Evolutionary conservation across 2,888 invertebrate genomes (phyloP).

Genomic region (Mesoligia furuncula): DNA sequence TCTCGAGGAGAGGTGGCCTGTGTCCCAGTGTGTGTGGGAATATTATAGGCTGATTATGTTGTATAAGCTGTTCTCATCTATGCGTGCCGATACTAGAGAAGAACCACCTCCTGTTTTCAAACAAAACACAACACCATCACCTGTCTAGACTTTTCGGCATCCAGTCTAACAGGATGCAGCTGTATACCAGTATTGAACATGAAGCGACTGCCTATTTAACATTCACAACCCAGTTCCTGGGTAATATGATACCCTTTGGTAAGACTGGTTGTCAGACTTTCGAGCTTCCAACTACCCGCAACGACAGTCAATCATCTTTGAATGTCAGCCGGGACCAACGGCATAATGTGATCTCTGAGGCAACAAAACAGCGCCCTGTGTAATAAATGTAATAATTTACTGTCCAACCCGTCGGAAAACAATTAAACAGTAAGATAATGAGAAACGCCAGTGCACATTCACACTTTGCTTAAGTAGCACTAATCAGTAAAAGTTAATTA

Average conservation of each 20-base stretch:
- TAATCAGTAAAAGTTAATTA: conserved; percentile 28
- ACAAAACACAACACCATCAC: neutral
- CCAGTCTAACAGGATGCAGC: no score
- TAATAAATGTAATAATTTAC: conserved; percentile 12
- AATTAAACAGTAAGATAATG: conserved; percentile 47
- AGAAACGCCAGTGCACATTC: conserved; percentile 30
- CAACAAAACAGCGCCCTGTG: conserved; percentile 11
- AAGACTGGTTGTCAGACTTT: neutral
- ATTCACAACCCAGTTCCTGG: neutral
- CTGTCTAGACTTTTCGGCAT: neutral
- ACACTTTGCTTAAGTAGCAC: conserved; percentile 34
- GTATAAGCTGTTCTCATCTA: neutral
- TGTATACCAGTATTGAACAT: neutral
- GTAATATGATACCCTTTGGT: neutral
- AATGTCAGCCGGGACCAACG: no score
- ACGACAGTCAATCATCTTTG: neutral
- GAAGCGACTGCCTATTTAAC: neutral
- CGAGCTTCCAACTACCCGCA: no score
- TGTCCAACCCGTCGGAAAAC: conserved; percentile 20
- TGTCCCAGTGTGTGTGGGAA: no score
- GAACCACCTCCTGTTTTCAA: neutral
- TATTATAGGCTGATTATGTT: no score
- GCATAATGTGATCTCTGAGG: neutral
- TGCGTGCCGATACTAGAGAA: neutral
- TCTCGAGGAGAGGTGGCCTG: no score